Base-by-base conservation (phyloP, 2,113 vertebrate species). In the Sapayoa aenigma region DNA sequence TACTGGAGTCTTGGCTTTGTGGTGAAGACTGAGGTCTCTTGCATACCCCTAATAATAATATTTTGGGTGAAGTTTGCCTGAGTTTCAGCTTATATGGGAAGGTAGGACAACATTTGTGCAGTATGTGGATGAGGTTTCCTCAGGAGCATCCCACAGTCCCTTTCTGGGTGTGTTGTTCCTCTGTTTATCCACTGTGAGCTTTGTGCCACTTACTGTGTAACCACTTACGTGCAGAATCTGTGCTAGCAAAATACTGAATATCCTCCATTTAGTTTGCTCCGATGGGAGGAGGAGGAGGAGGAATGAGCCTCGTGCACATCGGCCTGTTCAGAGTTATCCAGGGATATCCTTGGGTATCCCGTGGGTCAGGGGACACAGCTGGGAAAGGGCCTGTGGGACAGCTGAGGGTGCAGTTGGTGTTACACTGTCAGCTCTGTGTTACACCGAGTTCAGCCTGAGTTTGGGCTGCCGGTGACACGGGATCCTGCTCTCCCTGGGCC, bases 211-310 rank as follows among this genome's bases (percentile, higher is more conserved):
- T 42, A 68, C 75, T 37, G 39, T n/a, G 35, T 72, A 55, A 73
- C 31, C 1, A 1, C 44, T 82, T n/a, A 9, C 3, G 22, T 3
- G 31, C 0, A 0, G 72, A 81, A 76, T 11, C 8, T 0, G 0
- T 72, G 49, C 25, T 19, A 35, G 55, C 46, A 77, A 69, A 90
- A 49, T 31, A 23, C 19, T 41, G 33, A 5, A 18, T 1, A 1
- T 62, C 9, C 28, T 62, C 9, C 28, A 11, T 73, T 39, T 30
- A 3, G 1, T 28, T 68, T 67, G 39, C 33, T 63, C 30, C 14
- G 8, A 20, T 4, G 63, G 15, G 19, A 30, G 12, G 62, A 33
- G 56, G 25, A 30, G 12, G 62, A 33, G 56, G 25, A 47, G 53
- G 41, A 69, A 22, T 49, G 4, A 2, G 41, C 49, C 39, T 14